Evolutionary conservation across 1,140 invertebrate species (phyloP), one percentile per base, ranked within the genome.

Genomic region (Fopius arisanus): DNA sequence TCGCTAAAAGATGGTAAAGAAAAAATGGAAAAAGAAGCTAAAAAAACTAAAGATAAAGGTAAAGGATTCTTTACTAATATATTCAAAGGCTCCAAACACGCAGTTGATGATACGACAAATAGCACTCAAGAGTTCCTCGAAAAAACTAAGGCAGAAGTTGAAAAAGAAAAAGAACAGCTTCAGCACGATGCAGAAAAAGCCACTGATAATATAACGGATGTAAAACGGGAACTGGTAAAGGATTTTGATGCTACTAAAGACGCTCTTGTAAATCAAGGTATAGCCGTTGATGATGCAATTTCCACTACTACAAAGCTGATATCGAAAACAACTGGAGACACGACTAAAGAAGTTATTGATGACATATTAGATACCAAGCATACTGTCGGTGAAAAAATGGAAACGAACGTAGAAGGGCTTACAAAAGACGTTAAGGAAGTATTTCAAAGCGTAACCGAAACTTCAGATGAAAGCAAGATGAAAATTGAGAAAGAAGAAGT

Each of bases 1-100:
- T 23, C 43, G 31, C 28, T 66, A 12, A 40, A 62, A 28, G 41
- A 75, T 14, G 40, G 16, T 0, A 19, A 78, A 23, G 75, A 69
- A 26, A 77, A 77, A 73, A 48, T 65, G 5, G 26, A 70, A 1
- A 76, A 75, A 21, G 79, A 77, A 37, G 65, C 73, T 0, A 82
- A 79, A 23, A 82, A 81, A 14, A 72, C 67, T 0, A 81, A 80
- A 29, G 79, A 78, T 0, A 63, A 54, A 51, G 16, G n/a, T 16
- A 37, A 63, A 33, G 77, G 78, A 9, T 77, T 81, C 23, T 69
- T 81, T 1, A 75, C 80, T 0, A 77, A 77, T 0, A 70, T 81
- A 0, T 78, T 81, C 23, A 80, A 79, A 28, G 77, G 78, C 0
- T 67, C 71, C 29, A 28, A 79, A 68, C 48, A 81, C 31, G 26